Base-by-base conservation (phyloP, 2,113 vertebrate species). In the Heteronetta atricapilla region DNA sequence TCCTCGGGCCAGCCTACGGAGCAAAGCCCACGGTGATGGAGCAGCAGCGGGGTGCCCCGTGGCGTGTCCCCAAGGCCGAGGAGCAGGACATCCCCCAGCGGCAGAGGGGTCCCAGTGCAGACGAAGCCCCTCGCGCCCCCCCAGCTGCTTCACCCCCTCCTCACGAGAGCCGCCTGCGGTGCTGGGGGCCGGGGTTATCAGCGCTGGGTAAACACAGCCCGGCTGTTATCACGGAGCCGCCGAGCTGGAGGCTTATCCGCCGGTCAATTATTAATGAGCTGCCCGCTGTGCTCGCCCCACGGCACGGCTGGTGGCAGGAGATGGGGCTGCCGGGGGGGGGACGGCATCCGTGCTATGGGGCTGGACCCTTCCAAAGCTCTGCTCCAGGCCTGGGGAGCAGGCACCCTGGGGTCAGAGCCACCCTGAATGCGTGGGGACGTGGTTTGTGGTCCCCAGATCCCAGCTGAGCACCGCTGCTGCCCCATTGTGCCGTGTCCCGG, bases 1-100 rank as follows among this genome's bases (percentile, higher is more conserved):
- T 73, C 23, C 42, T 33, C 2, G 2, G 23, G 7, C 66, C 38
- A 26, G 2, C 10, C 22, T 42, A 6, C 0, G 0, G 36, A 16
- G 10, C 40, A 72, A 20, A 79, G 62, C 19, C 6, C 23, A 22
- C 79, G 31, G 2, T 1, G 2, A 42, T 17, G 1, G 7, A 48
- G 36, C 18, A 0, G 72, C 83, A 64, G 21, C 7, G 4, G 48
- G 21, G 28, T 60, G 79, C 55, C 68, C 75, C n/a, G 33, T 6
- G 2, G 15, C 5, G 31, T 0, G 25, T 70, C 64, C 73, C 62
- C 75, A 62, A 62, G 38, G 67, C 52, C 4, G 0, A 3, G 50
- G 33, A 60, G 52, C 50, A 17, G 29, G 29, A 25, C 38, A 17
- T 59, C 77, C 22, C 21, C 10, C n/a, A 66, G n/a, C 7, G 11